These are phyloP conservation scores for Drosophila algonquin DNA, from an alignment of 2,888 invertebrate genomes.

Conservation along the genomic window DNA sequence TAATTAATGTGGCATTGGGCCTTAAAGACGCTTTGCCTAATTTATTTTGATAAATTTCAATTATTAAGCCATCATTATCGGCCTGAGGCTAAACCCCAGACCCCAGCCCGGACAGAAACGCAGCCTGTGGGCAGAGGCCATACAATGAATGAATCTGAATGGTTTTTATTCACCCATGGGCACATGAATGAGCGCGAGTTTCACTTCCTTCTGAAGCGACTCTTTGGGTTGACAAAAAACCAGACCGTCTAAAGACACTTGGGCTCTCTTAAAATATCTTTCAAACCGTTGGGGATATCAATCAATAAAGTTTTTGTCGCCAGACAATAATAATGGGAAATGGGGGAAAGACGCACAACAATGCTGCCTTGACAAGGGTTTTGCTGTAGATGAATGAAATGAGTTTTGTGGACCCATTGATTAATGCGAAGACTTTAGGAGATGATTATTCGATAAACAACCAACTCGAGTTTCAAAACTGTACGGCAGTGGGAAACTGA, in stretches of 20 bases:
- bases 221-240: slow-evolving; percentile 22
- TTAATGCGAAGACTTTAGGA: slow-evolving; percentile 21
- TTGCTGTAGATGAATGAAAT: slow-evolving; percentile 22
- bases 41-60: slow-evolving; percentile 71
- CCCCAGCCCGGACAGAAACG: background rate
- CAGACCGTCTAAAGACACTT: slow-evolving; percentile 27
- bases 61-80: slow-evolving; percentile 65
- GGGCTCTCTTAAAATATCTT: slow-evolving; percentile 56
- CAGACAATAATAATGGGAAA: slow-evolving; percentile 25
- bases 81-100: background rate
- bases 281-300: slow-evolving; percentile 49
- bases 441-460: slow-evolving; percentile 21
- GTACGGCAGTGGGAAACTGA: background rate
- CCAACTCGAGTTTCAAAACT: slow-evolving; percentile 2
- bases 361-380: slow-evolving; percentile 33
- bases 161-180: slow-evolving; percentile 13
- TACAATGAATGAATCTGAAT: slow-evolving; percentile 50
- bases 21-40: slow-evolving; percentile 65
- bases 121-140: slow-evolving; percentile 8
- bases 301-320: slow-evolving; percentile 42
- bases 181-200: slow-evolving; percentile 53
- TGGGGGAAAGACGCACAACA: background rate
- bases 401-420: slow-evolving; percentile 28
- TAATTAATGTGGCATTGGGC: slow-evolving; percentile 69
- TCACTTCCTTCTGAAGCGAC: slow-evolving; percentile 29